phyloP scores from a whole-genome alignment of 2,888 invertebrate genomes.

The Daptonema setosum region DNA sequence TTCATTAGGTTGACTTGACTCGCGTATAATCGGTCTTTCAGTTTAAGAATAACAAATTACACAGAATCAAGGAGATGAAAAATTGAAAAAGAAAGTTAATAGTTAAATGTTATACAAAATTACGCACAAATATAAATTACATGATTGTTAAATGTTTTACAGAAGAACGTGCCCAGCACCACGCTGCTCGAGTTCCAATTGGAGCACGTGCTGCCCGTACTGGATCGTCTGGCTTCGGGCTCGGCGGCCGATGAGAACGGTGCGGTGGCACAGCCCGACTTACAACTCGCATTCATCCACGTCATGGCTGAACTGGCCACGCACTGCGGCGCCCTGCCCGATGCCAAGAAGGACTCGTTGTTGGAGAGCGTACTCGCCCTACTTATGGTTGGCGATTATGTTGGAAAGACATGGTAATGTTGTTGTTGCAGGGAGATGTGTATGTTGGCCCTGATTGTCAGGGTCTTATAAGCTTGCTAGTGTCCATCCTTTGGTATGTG shows the following conservation, averaged over 20 bases:
- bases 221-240: constrained; percentile 15
- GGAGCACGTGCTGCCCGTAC: constrained; percentile 52
- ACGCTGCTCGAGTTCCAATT: constrained; percentile 63
- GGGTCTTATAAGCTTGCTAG: no score
- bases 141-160: not conserved
- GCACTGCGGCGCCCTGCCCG: constrained; percentile 50
- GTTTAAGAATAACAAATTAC: no score
- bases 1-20: no score
- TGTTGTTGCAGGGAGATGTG: no score
- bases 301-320: constrained; percentile 63
- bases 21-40: no score
- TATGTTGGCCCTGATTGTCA: no score
- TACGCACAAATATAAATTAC: no score
- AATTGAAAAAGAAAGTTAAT: no score
- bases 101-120: no score
- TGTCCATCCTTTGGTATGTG: no score
- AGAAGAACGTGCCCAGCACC: constrained; percentile 53
- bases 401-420: no score
- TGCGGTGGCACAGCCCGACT: constrained; percentile 37
- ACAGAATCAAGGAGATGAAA: no score
- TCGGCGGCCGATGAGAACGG: constrained; percentile 28
- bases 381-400: constrained; percentile 38
- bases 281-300: constrained; percentile 56
- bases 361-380: constrained; percentile 54
- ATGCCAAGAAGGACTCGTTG: constrained; percentile 10